These are phyloP conservation scores for Latrodectus geometricus DNA, from an alignment of 1,140 invertebrate species.

Conservation along the genomic window DNA sequence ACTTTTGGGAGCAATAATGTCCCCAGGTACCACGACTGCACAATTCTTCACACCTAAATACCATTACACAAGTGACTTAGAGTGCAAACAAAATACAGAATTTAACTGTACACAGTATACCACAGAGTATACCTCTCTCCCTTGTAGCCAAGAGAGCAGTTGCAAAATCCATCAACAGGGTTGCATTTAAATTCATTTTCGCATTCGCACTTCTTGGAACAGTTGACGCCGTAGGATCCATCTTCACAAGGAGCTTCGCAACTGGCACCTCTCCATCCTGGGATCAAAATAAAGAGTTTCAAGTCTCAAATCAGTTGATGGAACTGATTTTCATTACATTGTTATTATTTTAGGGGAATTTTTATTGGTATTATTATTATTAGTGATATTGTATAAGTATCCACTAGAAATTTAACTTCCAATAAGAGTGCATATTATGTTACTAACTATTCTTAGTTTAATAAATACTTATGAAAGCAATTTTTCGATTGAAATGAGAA, in stretches of 20 bases:
- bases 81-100: constrained; percentile 80
- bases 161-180: constrained; percentile 76
- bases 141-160: neutral
- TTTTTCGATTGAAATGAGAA: too few species aligned
- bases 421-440: too few species aligned
- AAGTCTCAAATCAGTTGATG: too few species aligned
- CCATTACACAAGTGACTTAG: neutral
- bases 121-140: constrained; percentile 73
- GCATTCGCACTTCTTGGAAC: constrained; percentile 80
- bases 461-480: too few species aligned
- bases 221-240: constrained; percentile 13
- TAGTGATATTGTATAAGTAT: too few species aligned
- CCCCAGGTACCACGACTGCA: constrained; percentile 75
- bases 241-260: neutral
- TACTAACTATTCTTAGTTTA: too few species aligned
- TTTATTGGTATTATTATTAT: too few species aligned
- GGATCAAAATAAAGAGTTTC: too few species aligned
- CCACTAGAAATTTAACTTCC: too few species aligned
- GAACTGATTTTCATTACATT: too few species aligned
- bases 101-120: constrained; percentile 79
- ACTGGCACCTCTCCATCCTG: neutral
- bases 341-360: too few species aligned
- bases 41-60: neutral
- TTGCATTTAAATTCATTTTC: constrained; percentile 86
- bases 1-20: constrained; percentile 81